These are phyloP conservation scores for Cataglyphis livida DNA, from an alignment of 2,888 invertebrate species.

Conservation along the genomic window DNA sequence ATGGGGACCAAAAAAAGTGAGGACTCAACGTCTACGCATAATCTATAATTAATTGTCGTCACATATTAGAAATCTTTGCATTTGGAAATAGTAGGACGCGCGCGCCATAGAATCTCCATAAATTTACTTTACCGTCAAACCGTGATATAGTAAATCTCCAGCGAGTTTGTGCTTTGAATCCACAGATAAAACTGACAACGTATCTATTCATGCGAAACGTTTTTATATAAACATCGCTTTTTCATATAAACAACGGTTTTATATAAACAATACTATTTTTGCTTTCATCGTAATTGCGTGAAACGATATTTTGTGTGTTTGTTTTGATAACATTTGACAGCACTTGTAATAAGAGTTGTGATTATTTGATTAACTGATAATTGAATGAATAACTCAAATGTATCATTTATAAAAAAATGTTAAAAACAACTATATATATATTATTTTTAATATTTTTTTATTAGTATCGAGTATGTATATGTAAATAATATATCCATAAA, in stretches of 20 bases:
- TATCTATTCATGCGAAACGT: constrained; percentile 42
- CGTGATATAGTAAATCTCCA: constrained; percentile 40
- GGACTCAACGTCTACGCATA: constrained; percentile 62
- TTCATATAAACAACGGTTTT: neutral
- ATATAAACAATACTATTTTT: constrained; percentile 7
- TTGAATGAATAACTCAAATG: neutral
- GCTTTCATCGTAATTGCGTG: neutral
- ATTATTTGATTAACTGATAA: constrained; percentile 1
- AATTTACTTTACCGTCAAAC: constrained; percentile 70
- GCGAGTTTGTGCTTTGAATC: constrained; percentile 53
- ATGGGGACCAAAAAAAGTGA: constrained; percentile 22
- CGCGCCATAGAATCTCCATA: constrained; percentile 67
- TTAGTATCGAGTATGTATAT: neutral
- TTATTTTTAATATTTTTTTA: neutral
- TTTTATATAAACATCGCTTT: constrained; percentile 34
- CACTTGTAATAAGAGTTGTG: neutral
- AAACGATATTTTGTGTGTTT: neutral
- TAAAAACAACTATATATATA: neutral
- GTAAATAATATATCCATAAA: constrained; percentile 2
- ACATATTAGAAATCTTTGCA: constrained; percentile 72
- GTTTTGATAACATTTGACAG: constrained; percentile 2
- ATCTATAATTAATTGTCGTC: constrained; percentile 75
- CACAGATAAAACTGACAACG: constrained; percentile 19
- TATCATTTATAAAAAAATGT: neutral
- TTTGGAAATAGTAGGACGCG: constrained; percentile 67